Evolutionary conservation across 2,888 invertebrate species (phyloP), one percentile per base, ranked within the genome.

Genomic region (Cinara cedri): DNA sequence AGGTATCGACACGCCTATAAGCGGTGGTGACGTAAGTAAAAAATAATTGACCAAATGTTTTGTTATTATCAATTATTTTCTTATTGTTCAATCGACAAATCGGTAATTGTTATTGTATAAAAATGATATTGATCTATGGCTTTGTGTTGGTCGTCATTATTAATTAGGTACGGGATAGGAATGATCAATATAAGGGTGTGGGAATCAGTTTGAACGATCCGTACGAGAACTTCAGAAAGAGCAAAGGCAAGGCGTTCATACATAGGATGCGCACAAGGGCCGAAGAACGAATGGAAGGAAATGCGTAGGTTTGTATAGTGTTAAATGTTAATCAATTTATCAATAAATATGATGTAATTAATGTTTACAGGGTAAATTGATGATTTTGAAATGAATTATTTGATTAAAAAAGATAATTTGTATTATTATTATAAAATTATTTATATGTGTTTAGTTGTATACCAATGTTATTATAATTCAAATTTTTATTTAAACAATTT

Each of bases 171-270:
- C 89, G 98, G 13, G 97, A 98, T 85, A 90, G 91, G 83, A 92
- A 91, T 84, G 97, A 98, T 86, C 93, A 95, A 88, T 98, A 96
- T 87, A 97, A 93, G 89, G 98, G 98, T 82, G 91, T 98, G 81
- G 98, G 98, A 65, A 91, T 95, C 82, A 94, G 94, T 86, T 87
- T 95, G 82, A 95, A 94, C 85, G 98, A 98, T 87, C 97, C 97
- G 0, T 98, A 97, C 85, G 98, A 98, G 87, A 96, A 95, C 87
- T 98, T 97, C 87, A 90, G 98, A 83, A 98, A 98, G 88, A 95
- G 94, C 87, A 96, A 96, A 87, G 96, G 96, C 81, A 95, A 95
- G 84, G 95, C 96, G 83, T 96, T 96, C 88, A 96, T 96, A 82
- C 94, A 95, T 82, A 89, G 96, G 84, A 96, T 96, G 96, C 93